These are phyloP conservation scores for Pseudococcus longispinus DNA, from an alignment of 2,888 invertebrate genomes.

Conservation along the genomic window DNA sequence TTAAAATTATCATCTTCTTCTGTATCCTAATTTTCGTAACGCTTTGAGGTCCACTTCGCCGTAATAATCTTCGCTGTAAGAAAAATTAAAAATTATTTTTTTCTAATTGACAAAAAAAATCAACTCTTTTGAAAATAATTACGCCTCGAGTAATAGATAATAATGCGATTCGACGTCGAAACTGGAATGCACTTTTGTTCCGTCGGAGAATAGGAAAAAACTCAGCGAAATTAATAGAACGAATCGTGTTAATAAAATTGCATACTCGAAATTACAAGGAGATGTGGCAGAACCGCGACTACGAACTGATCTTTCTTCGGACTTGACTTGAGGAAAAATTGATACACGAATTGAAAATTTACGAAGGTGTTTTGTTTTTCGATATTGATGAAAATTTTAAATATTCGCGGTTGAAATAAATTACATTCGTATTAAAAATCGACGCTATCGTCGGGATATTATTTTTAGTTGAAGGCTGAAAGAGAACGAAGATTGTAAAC, in stretches of 20 bases:
- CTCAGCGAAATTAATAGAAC: neutral
- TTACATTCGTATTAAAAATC: constrained; percentile 29
- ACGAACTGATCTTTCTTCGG: too few species aligned
- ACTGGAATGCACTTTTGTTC: neutral
- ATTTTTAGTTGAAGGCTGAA: constrained; percentile 35
- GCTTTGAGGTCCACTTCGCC: constrained; percentile 89
- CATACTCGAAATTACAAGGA: constrained; percentile 2
- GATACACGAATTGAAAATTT: constrained; percentile 9
- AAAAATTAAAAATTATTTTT: neutral
- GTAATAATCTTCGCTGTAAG: constrained; percentile 86
- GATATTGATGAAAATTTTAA: too few species aligned
- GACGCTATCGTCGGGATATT: constrained; percentile 41
- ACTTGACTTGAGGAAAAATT: neutral
- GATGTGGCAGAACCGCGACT: neutral
- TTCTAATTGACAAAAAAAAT: neutral
- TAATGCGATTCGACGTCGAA: neutral
- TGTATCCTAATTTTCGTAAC: constrained; percentile 77
- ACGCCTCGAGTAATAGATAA: neutral
- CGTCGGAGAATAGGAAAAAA: neutral
- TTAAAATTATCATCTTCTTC: neutral
- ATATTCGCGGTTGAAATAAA: constrained; percentile 1
- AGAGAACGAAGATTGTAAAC: neutral
- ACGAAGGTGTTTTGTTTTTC: neutral
- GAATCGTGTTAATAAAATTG: constrained; percentile 13
- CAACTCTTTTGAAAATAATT: neutral